Base-by-base conservation (phyloP, 1,140 invertebrate genomes). In the Teleopsis dalmanni region DNA sequence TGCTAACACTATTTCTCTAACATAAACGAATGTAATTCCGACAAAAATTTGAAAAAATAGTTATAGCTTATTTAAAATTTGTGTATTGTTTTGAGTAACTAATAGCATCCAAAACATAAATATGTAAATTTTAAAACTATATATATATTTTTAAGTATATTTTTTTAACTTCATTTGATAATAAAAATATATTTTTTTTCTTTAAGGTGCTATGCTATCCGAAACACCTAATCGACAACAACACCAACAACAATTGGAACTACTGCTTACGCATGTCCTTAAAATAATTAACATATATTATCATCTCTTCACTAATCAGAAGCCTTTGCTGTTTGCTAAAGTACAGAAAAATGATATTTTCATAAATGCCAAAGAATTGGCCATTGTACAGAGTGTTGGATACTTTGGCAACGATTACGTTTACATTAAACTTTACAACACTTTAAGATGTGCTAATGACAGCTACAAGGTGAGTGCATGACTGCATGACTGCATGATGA, bases 361-460 rank as follows among this genome's bases (percentile, higher is more conserved):
- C 41, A 23, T 31, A 7, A 53, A 51, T 48, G 37, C 49, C 4
- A 55, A 45, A 43, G 60, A 65, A 44, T 43, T 52, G 48, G 54
- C 57, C 38, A 25, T 56, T 37, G 44, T 65, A 45, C 72, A 59
- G 50, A 56, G 65, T 16, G 66, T 80, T 51, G 83, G 82, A 45
- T 66, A 75, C 47, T 88, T 88, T 68, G 70, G 74, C 46, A 76
- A 75, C 56, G 71, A 77, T 40, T 80, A 83, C 19, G 83, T 89
- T 72, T 90, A 89, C 65, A 72, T 84, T 59, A 85, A 84, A 66
- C 71, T 90, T 44, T 82, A 84, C 65, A 84, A 87, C 29, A 77
- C 82, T 23, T 63, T 90, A 19, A 82, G 77, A 71, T 79, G 78
- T 54, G 80, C 85, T 31, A 83, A 85, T 71, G 76, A 77, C 10